Percentiles rank a stretch among this genome's conserved stretches.
These are phyloP conservation scores for Urocyon cinereoargenteus DNA, from an alignment of 2,797 vertebrate genomes.

Conservation along the genomic window DNA sequence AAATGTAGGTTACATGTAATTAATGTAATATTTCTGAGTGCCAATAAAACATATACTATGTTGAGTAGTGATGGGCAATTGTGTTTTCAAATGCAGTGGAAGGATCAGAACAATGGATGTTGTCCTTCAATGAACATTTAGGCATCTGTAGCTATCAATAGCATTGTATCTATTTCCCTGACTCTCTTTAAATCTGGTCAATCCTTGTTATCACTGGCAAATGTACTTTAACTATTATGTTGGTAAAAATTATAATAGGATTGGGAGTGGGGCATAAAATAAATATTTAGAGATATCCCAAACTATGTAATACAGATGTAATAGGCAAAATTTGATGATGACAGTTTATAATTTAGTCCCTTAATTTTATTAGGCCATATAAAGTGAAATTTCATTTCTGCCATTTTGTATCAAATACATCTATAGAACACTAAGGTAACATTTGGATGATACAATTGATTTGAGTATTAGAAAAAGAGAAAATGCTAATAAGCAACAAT, in stretches of 20 bases:
- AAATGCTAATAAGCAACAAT: constrained; percentile 45
- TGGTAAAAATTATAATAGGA: not conserved
- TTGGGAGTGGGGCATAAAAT: constrained; percentile 17
- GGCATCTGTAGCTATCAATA: not conserved
- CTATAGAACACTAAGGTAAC: constrained; percentile 32
- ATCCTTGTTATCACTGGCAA: not conserved
- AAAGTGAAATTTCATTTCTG: not conserved
- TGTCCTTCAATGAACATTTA: not conserved
- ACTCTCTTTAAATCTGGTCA: not conserved
- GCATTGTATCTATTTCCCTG: not conserved
- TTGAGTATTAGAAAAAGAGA: constrained; percentile 41
- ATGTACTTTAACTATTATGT: not conserved
- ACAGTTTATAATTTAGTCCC: constrained; percentile 54
- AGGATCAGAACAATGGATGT: not conserved
- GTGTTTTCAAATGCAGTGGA: not conserved
- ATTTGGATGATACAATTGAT: constrained; percentile 15
- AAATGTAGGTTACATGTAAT: constrained; percentile 12
- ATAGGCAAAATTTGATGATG: constrained; percentile 35
- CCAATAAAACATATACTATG: not conserved
- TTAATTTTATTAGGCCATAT: constrained; percentile 36
- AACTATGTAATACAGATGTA: constrained; percentile 18
- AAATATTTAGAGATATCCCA: constrained; percentile 54
- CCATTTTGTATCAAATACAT: constrained; percentile 38
- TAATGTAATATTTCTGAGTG: not conserved
- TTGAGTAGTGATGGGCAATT: not conserved